A percentile compares a stretch with the other conserved stretches of the same genome.
Conservation (phyloP, 2,113 vertebrate species). For the Scomber colias region DNA sequence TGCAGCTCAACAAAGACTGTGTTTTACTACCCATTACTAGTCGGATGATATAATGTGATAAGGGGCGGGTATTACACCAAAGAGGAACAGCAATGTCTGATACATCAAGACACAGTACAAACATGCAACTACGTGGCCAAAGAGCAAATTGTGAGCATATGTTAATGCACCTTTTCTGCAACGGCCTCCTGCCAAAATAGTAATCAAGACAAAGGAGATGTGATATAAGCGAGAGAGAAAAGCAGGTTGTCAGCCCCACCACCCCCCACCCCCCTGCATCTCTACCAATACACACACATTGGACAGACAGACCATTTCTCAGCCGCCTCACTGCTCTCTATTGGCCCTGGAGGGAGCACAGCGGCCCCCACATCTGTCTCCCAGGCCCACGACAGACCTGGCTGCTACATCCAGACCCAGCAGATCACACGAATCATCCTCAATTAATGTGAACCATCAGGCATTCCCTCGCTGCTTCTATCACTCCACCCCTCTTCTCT, state of each 20-base stretch:
- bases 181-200: constrained; percentile 73
- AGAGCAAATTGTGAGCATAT: constrained; percentile 83
- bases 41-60: constrained; percentile 46
- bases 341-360: constrained; percentile 73
- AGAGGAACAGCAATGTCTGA: constrained; percentile 60
- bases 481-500: constrained; percentile 67
- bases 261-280: neutral
- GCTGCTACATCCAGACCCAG: constrained; percentile 69
- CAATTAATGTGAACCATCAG: constrained; percentile 83
- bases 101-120: constrained; percentile 48
- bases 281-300: constrained; percentile 45
- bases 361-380: constrained; percentile 85
- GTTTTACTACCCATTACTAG: neutral
- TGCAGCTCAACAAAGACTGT: constrained; percentile 29
- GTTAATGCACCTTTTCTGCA: constrained; percentile 77
- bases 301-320: constrained; percentile 76
- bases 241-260: constrained; percentile 63
- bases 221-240: constrained; percentile 74
- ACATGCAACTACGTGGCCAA: constrained; percentile 66
- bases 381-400: constrained; percentile 80
- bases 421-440: constrained; percentile 82
- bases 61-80: constrained; percentile 51
- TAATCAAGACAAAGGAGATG: constrained; percentile 79
- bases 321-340: constrained; percentile 77
- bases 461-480: constrained; percentile 64